Percentiles rank a stretch among this genome's conserved stretches.
Evolutionary conservation across 2,797 vertebrate genomes (phyloP).

Genomic region (Lepilemur septentrionalis): DNA sequence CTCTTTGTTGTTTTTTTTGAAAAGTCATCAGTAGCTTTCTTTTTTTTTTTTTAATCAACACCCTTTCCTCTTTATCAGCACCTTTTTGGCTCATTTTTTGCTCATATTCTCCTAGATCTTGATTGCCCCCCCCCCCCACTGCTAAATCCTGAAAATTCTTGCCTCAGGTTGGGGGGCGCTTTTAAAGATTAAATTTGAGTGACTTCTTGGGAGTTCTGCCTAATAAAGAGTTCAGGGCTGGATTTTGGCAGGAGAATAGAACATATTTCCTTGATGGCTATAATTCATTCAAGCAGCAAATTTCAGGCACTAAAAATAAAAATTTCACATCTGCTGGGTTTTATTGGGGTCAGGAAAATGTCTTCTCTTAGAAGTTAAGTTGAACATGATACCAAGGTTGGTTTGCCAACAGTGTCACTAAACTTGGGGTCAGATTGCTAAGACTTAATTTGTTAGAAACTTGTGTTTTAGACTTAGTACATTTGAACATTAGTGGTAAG

Average conservation of each 20-base stretch:
- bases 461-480: slow-evolving; percentile 36
- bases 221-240: slow-evolving; percentile 57
- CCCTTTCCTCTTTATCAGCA: background rate
- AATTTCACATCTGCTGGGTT: slow-evolving; percentile 63
- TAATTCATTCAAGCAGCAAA: slow-evolving; percentile 60
- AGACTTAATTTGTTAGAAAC: slow-evolving; percentile 61
- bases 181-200: slow-evolving; percentile 53
- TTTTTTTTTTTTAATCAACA: background rate
- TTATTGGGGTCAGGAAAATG: slow-evolving; percentile 63
- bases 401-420: slow-evolving; percentile 58
- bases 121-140: background rate
- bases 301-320: slow-evolving; percentile 74
- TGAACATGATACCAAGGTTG: slow-evolving; percentile 56
- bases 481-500: background rate
- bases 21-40: background rate
- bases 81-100: slow-evolving; percentile 20
- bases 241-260: slow-evolving; percentile 66
- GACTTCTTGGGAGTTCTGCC: slow-evolving; percentile 64
- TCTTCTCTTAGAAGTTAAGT: slow-evolving; percentile 65
- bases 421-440: slow-evolving; percentile 66
- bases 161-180: background rate
- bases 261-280: slow-evolving; percentile 55
- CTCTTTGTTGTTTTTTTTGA: background rate
- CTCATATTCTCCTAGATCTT: background rate
- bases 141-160: slow-evolving; percentile 42